Conservation (phyloP, 2,113 vertebrate species). For the Phaetusa simplex region DNA sequence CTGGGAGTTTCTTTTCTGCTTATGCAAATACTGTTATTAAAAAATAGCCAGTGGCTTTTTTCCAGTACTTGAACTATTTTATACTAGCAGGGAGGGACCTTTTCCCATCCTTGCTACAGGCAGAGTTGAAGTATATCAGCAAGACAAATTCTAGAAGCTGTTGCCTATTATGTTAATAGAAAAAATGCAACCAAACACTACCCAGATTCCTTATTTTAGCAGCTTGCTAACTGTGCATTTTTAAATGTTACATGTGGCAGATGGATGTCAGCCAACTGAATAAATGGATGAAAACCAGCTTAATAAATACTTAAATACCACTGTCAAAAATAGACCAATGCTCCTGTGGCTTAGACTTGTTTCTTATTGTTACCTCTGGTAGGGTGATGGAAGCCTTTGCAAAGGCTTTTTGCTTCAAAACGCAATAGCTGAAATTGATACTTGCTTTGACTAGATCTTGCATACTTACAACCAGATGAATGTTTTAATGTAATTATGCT, state of each 20-base stretch:
- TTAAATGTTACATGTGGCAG: neutral
- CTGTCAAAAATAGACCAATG: neutral
- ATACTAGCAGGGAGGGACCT: neutral
- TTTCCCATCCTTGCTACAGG: neutral
- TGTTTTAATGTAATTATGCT: neutral
- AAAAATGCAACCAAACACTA: neutral
- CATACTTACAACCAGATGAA: neutral
- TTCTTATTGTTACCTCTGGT: neutral
- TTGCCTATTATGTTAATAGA: neutral
- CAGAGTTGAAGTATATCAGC: neutral
- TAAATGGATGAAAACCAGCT: slow-evolving; percentile 23
- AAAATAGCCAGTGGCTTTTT: neutral
- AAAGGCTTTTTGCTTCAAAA: neutral
- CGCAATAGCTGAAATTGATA: neutral
- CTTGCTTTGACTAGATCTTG: neutral
- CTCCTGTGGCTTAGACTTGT: neutral
- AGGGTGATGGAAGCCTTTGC: neutral
- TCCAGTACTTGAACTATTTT: neutral
- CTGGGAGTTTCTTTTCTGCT: neutral
- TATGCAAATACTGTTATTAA: neutral
- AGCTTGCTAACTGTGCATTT: neutral
- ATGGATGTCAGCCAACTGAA: neutral
- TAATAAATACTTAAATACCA: slow-evolving; percentile 35
- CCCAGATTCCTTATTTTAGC: neutral
- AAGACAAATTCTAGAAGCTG: neutral